phyloP scores from a whole-genome alignment of 2,888 invertebrate genomes.

The Synanthedon vespiformis region DNA sequence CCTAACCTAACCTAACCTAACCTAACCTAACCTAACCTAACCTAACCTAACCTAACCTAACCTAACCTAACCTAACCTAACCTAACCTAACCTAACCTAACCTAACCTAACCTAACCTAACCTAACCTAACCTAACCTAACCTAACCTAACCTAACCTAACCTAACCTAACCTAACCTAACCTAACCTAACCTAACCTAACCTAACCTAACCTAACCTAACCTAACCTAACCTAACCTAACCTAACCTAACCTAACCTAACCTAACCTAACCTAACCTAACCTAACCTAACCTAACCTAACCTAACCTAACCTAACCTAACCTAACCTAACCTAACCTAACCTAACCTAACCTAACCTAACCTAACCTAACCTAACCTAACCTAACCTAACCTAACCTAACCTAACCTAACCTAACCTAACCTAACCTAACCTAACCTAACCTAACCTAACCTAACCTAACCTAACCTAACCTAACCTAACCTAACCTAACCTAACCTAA shows the following conservation, averaged over 20 bases:
- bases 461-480: too few relatives aligned
- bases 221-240: constrained; percentile 11
- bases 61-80: constrained; percentile 11
- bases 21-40: constrained; percentile 10
- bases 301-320: constrained; percentile 10
- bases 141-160: constrained; percentile 11
- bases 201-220: constrained; percentile 10
- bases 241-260: constrained; percentile 11
- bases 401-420: too few relatives aligned
- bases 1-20: constrained; percentile 11
- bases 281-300: constrained; percentile 12
- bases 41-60: constrained; percentile 11
- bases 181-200: constrained; percentile 11
- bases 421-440: too few relatives aligned
- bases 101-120: constrained; percentile 12
- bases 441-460: too few relatives aligned
- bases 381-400: too few relatives aligned
- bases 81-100: constrained; percentile 11
- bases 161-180: constrained; percentile 10
- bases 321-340: constrained; percentile 11
- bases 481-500: too few relatives aligned
- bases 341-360: constrained; percentile 10
- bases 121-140: constrained; percentile 10
- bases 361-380: constrained; percentile 11
- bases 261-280: constrained; percentile 11